Percentiles rank a stretch among this genome's conserved stretches.
Evolutionary conservation across 23 tunicate species (phyloP).

Genomic region (Ciona savignyi): DNA sequence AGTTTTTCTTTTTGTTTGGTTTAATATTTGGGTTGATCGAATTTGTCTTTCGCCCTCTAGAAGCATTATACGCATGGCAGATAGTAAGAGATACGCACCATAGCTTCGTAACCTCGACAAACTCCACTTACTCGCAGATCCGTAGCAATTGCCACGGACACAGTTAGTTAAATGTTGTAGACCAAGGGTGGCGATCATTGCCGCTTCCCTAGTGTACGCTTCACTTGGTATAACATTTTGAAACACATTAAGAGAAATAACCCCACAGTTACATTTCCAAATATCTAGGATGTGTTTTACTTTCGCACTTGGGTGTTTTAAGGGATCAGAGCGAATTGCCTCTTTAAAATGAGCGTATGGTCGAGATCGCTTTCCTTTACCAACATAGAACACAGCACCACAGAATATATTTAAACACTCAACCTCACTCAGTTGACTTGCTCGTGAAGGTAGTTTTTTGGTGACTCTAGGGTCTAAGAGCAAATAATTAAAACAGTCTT

Average conservation of each 20-base stretch:
- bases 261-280: conserved; percentile 63
- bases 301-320: conserved; percentile 20
- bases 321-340: conserved; percentile 11
- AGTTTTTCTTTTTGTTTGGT: background rate
- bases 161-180: conserved; percentile 70
- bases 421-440: conserved; percentile 37
- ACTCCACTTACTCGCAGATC: conserved; percentile 55
- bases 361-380: conserved; percentile 76
- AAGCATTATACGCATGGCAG: conserved; percentile 62
- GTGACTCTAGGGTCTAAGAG: conserved; percentile 88
- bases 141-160: conserved; percentile 65
- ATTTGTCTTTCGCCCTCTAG: conserved; percentile 91
- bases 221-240: conserved; percentile 71
- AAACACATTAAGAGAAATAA: conserved; percentile 68
- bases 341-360: conserved; percentile 85
- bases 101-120: conserved; percentile 30
- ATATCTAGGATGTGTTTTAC: conserved; percentile 69
- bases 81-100: conserved; percentile 51
- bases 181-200: conserved; percentile 91
- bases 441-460: conserved; percentile 48
- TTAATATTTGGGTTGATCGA: conserved; percentile 3
- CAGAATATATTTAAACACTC: conserved; percentile 62
- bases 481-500: conserved; percentile 81
- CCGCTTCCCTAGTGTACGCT: conserved; percentile 87
- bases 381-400: conserved; percentile 77